These are phyloP conservation scores for Echinarachnius parma DNA, from an alignment of 53 echinoderm and acorn worm species.

Conservation along the genomic window DNA sequence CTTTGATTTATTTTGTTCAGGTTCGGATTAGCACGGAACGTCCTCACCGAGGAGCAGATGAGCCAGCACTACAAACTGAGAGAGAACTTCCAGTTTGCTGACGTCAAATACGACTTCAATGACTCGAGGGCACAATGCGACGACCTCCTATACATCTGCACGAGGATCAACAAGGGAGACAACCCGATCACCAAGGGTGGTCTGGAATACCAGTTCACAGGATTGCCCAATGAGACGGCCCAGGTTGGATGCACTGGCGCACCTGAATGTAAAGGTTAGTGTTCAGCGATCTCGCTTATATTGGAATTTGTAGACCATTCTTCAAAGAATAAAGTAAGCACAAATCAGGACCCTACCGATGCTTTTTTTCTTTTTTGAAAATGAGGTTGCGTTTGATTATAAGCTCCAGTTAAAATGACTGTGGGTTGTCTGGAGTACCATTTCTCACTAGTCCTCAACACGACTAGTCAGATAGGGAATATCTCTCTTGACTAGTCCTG, in stretches of 20 bases:
- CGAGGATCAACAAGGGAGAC: conserved; percentile 64
- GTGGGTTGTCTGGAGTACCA: too few species aligned
- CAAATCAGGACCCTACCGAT: too few species aligned
- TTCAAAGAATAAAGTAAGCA: too few species aligned
- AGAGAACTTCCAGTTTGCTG: conserved; percentile 46
- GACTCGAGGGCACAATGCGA: conserved; percentile 50
- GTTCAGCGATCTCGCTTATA: too few species aligned
- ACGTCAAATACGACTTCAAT: conserved; percentile 44
- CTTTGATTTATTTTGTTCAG: too few species aligned
- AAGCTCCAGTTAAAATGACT: too few species aligned
- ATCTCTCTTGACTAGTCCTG: too few species aligned
- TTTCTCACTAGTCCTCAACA: too few species aligned
- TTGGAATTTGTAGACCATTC: too few species aligned
- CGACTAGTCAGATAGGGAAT: too few species aligned
- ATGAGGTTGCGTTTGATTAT: too few species aligned
- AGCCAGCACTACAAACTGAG: conserved; percentile 44
- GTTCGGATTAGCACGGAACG: conserved; percentile 19
- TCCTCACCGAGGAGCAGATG: conserved; percentile 17
- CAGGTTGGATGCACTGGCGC: conserved; percentile 67
- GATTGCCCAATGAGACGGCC: conserved; percentile 47
- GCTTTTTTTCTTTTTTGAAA: too few species aligned
- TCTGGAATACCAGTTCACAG: conserved; percentile 52
- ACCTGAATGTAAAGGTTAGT: conserved; percentile 77
- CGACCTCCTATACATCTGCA: conserved; percentile 70
- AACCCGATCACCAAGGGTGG: conserved; percentile 52